Percentiles rank a stretch among this genome's conserved stretches.
These are phyloP conservation scores for Heliconius hermathena DNA, from an alignment of 1,140 invertebrate species.

Conservation along the genomic window DNA sequence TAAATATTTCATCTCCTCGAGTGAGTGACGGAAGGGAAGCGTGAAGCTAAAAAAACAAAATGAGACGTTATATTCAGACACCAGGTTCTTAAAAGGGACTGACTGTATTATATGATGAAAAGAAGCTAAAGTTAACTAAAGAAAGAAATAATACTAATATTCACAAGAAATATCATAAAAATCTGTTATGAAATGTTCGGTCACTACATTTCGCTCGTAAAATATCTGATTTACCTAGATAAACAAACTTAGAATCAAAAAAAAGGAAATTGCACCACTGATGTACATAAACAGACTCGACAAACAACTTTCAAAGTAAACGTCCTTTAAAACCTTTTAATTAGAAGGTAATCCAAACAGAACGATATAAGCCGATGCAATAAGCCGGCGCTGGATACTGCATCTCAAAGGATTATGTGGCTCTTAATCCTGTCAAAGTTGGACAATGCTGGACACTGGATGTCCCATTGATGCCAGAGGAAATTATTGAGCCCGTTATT, in stretches of 20 bases:
- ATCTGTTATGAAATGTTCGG: not conserved
- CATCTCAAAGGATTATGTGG: constrained; percentile 20
- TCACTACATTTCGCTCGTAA: not conserved
- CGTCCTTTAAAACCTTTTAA: constrained; percentile 10
- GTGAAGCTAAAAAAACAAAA: too few relatives aligned
- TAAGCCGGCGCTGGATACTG: constrained; percentile 21
- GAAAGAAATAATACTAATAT: too few relatives aligned
- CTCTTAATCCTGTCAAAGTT: constrained; percentile 41
- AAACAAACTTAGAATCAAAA: not conserved
- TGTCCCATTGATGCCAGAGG: constrained; percentile 42
- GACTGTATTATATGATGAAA: too few relatives aligned
- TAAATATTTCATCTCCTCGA: too few relatives aligned
- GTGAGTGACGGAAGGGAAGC: too few relatives aligned
- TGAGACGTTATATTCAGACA: too few relatives aligned
- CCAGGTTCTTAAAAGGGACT: too few relatives aligned
- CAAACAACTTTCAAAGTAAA: constrained; percentile 1
- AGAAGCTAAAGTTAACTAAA: too few relatives aligned
- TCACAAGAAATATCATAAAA: too few relatives aligned
- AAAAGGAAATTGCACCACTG: not conserved
- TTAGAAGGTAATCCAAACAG: constrained; percentile 23
- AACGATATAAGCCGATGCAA: constrained; percentile 27
- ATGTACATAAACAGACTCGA: not conserved
- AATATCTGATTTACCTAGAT: not conserved
- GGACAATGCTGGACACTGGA: constrained; percentile 10
- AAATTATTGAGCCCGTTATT: constrained; percentile 53